Evolutionary conservation across 2,888 invertebrate species (phyloP), one percentile per base, ranked within the genome.

Genomic region (Phaedon cochleariae): DNA sequence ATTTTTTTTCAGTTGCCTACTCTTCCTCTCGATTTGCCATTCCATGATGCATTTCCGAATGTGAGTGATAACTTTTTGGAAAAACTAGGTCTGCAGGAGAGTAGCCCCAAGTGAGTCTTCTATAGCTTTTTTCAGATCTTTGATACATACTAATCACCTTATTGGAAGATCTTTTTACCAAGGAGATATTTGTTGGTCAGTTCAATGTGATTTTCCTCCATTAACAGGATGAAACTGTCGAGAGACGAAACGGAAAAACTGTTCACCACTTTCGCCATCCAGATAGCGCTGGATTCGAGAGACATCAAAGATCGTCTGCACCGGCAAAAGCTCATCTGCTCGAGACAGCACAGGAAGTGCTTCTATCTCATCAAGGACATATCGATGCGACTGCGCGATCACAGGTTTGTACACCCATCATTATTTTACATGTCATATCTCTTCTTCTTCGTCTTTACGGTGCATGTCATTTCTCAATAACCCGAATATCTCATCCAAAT

Each of bases 1-100:
- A 41, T 61, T 59, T 61, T 62, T 37, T 68, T 68, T 55, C 59
- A 65, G 64, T 61, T 64, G 29, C 51, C 48, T 22, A 22, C 59
- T 20, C 37, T 66, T 62, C 41, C 54, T 69, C 54, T 63, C 37
- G 67, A 69, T 51, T 65, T 72, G 41, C 63, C 59, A 59, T 12
- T 64, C 48, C 64, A 70, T 58, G 66, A 64, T 9, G 64, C 64
- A 31, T 70, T 76, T 31, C 70, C 69, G 15, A 62, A 67, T 45
- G 51, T 74, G 48, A 68, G 72, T 1, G 72, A 74, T 63, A 62
- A 64, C 21, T 69, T 74, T 64, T 68, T 76, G 52, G 66, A 73
- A 59, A 70, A 73, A 55, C 59, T 75, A 18, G 74, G 72, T 18
- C 52, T 74, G 12, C 67, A 70, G 31, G 70, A 71, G 15, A 45